Evolutionary conservation across 2,113 vertebrate genomes (phyloP).

Genomic region (Hydrolagus affinis): DNA sequence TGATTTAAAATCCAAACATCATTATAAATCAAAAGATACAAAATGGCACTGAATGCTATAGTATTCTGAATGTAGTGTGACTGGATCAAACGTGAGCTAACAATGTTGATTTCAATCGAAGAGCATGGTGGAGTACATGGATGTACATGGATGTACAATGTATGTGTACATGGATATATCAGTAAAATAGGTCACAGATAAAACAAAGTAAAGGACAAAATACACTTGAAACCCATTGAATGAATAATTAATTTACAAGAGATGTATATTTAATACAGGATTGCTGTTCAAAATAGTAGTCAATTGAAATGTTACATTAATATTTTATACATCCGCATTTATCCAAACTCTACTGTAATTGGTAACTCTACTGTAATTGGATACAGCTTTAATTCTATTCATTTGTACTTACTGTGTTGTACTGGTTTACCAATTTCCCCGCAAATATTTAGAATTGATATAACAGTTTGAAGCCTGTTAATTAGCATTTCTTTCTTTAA

Average conservation of each 20-base stretch:
- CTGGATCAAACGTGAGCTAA: background rate
- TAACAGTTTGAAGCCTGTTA: background rate
- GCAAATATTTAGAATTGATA: background rate
- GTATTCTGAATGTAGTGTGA: background rate
- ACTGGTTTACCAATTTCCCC: too few relatives aligned
- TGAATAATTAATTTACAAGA: constrained; percentile 12
- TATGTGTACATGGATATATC: background rate
- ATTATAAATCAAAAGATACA: background rate
- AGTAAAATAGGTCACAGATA: background rate
- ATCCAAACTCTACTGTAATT: background rate
- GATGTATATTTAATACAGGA: background rate
- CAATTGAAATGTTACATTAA: background rate
- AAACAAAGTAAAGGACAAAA: background rate
- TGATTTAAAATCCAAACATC: background rate
- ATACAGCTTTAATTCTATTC: background rate
- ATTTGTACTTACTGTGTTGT: background rate
- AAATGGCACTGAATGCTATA: background rate
- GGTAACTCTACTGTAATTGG: too few relatives aligned
- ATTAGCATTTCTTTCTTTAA: background rate
- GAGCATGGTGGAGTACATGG: too few relatives aligned
- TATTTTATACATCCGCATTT: background rate
- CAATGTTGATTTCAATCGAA: constrained; percentile 13
- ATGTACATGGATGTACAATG: too few relatives aligned
- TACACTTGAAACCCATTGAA: constrained; percentile 4
- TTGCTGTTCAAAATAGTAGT: background rate